A percentile compares a stretch with the other conserved stretches of the same genome.
phyloP scores from a whole-genome alignment of 2,888 invertebrate species.

The Galeopsomyia nigrocyanea region DNA sequence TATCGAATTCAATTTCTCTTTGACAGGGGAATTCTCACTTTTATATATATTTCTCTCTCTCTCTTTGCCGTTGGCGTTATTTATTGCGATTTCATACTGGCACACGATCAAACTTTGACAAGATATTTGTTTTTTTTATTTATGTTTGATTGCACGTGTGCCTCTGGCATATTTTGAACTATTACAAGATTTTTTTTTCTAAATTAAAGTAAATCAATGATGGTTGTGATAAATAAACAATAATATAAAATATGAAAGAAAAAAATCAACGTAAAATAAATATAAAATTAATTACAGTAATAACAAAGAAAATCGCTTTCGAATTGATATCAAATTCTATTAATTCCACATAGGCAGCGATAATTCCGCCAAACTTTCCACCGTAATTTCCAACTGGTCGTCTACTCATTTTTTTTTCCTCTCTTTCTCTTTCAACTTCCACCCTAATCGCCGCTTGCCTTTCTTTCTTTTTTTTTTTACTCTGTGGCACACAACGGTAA shows the following conservation, averaged over 20 bases:
- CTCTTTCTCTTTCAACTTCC: slow-evolving; percentile 37
- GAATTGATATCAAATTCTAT: too few relatives aligned
- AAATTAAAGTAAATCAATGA: too few relatives aligned
- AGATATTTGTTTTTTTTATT: slow-evolving; percentile 29
- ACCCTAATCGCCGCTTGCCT: slow-evolving; percentile 59
- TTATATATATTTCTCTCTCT: not conserved
- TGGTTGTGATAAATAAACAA: too few relatives aligned
- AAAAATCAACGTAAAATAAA: too few relatives aligned
- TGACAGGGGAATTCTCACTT: slow-evolving; percentile 25
- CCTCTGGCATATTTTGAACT: not conserved
- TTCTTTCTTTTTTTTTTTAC: too few relatives aligned
- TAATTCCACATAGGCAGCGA: not conserved
- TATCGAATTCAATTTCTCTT: slow-evolving; percentile 24
- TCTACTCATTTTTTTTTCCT: slow-evolving; percentile 10
- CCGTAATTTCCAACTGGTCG: slow-evolving; percentile 19
- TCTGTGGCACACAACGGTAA: slow-evolving; percentile 49
- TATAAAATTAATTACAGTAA: too few relatives aligned
- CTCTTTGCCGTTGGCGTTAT: slow-evolving; percentile 7
- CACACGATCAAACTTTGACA: slow-evolving; percentile 24
- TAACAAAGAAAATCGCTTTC: too few relatives aligned
- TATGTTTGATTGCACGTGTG: not conserved
- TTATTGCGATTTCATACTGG: slow-evolving; percentile 34
- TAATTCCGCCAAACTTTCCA: slow-evolving; percentile 18
- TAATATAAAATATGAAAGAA: too few relatives aligned
- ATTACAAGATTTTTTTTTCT: too few relatives aligned